phyloP scores from a whole-genome alignment of 2,888 invertebrate genomes.

The Diarsia brunnea region DNA sequence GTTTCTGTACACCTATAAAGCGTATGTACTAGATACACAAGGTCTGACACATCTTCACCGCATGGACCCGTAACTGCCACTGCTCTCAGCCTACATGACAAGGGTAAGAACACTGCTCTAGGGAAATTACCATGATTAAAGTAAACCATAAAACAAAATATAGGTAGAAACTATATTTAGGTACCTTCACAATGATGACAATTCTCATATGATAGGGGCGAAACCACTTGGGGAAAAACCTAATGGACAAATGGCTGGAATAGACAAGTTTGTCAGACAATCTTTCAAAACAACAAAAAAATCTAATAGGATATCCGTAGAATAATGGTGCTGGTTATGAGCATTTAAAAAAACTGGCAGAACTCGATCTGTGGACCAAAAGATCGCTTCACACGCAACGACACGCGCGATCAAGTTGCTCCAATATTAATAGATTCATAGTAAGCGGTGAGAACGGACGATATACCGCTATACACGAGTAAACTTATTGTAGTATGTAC shows the following conservation, averaged over 20 bases:
- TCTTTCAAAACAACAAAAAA: slow-evolving; percentile 39
- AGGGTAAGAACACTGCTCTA: slow-evolving; percentile 43
- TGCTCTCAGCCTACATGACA: slow-evolving; percentile 22
- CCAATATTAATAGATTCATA: slow-evolving; percentile 42
- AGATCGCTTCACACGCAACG: slow-evolving; percentile 34
- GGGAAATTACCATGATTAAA: slow-evolving; percentile 51
- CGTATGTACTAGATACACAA: neutral
- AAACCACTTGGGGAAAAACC: slow-evolving; percentile 9
- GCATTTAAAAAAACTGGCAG: slow-evolving; percentile 42
- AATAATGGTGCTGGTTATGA: slow-evolving; percentile 23
- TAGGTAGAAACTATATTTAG: slow-evolving; percentile 20
- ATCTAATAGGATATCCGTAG: slow-evolving; percentile 41
- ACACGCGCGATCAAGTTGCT: slow-evolving; percentile 22
- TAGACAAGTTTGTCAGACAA: neutral
- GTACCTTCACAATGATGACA: slow-evolving; percentile 10
- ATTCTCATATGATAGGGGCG: neutral
- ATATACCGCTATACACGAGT: slow-evolving; percentile 49
- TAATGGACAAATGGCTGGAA: neutral
- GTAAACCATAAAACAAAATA: slow-evolving; percentile 20
- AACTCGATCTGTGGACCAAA: slow-evolving; percentile 33
- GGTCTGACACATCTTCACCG: slow-evolving; percentile 12
- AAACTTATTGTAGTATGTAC: slow-evolving; percentile 33
- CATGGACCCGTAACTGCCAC: slow-evolving; percentile 4
- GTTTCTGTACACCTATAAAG: slow-evolving; percentile 4
- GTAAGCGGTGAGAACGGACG: slow-evolving; percentile 30